Evolutionary conservation across 1,140 invertebrate species (phyloP), one percentile per base, ranked within the genome.

Genomic region (Achatina immaculata): DNA sequence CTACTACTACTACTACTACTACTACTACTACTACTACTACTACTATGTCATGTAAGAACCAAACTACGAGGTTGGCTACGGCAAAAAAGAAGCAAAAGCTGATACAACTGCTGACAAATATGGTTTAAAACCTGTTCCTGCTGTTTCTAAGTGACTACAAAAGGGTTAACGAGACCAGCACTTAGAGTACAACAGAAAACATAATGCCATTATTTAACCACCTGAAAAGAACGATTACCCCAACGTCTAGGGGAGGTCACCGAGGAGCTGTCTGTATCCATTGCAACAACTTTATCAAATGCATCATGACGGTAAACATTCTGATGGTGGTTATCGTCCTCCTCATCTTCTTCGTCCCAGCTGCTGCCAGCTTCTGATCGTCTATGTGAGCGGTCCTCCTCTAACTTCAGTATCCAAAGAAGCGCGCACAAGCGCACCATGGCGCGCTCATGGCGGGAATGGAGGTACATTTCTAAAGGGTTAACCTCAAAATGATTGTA

Each of bases 351-450:
- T 3, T 62, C 74, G 43, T 74, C 72, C 74, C 74, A 65, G 51
- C 74, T 76, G n/a, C 74, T 65, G 28, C 34, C 74, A 3, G 71
- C 62, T 34, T 65, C 74, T 24, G 58, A 65, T 24, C 31, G 74
- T 55, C 76, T 68, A 6, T 75, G 36, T 16, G 74, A 24, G n/a
- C 82, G 68, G 62, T 89, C 85, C 62, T 89, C 86, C 19, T 90
- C 87, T 38, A 90, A 80, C 80, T 90, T 90, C 28, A 88, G 71
- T 68, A 90, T 86, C 89, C 89, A 90, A n/a, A 90, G 79, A 34
- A 90, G 80, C 36, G 89, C 88, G 83, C 89, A 90, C 9, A 90
- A 84, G 9, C 88, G 81, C 21, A 90, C 82, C 85, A 90, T 88
- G 14, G 89, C 85, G 19, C 88, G 81, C 74, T 90, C 89, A 83